These are phyloP conservation scores for Ernsta delagoae DNA, from an alignment of 2,888 invertebrate genomes.

Conservation along the genomic window DNA sequence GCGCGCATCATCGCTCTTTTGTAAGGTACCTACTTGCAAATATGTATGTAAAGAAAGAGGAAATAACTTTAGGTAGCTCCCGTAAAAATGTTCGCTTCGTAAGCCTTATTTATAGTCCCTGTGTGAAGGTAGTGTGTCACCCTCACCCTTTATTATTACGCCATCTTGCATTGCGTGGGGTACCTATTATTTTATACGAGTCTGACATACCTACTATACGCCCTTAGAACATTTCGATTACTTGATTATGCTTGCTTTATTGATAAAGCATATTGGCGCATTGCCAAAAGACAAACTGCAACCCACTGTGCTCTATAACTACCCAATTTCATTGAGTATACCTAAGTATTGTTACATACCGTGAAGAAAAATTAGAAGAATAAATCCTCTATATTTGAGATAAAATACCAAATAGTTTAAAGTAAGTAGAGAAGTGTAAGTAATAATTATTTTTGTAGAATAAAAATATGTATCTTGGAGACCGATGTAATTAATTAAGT, in stretches of 20 bases:
- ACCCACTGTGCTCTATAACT: background rate
- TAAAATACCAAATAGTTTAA: too few relatives aligned
- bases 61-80: constrained; percentile 1
- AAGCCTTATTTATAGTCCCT: constrained; percentile 2
- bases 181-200: too few relatives aligned
- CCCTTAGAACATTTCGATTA: constrained; percentile 1
- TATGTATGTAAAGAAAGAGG: constrained; percentile 1
- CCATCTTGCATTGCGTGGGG: background rate
- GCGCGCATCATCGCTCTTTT: background rate
- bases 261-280: background rate
- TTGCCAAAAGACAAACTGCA: background rate
- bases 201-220: background rate
- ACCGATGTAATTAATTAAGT: too few relatives aligned
- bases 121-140: constrained; percentile 1
- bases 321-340: constrained; percentile 1
- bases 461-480: too few relatives aligned
- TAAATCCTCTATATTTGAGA: background rate
- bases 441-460: too few relatives aligned
- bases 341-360: background rate
- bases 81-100: background rate
- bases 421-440: too few relatives aligned
- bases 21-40: background rate
- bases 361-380: background rate
- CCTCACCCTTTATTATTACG: background rate
- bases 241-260: constrained; percentile 3